Percentiles rank a stretch among this genome's conserved stretches.
Conservation (phyloP, 2,888 invertebrate species). For the Calliphora vomitoria region DNA sequence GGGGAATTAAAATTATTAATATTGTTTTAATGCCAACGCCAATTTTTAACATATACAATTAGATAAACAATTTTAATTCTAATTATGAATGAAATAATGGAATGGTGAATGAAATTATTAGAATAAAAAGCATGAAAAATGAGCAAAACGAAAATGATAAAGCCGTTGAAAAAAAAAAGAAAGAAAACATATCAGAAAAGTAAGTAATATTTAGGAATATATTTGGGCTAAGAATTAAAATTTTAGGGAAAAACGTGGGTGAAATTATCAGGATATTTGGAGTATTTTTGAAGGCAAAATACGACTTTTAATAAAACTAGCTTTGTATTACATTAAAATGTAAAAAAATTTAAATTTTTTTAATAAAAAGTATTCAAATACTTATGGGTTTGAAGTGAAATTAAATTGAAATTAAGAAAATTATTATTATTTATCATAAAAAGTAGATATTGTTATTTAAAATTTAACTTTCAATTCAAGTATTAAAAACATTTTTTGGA, state of each 20-base stretch:
- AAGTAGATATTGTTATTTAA: too few species aligned
- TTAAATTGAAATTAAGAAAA: too few species aligned
- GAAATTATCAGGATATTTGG: too few species aligned
- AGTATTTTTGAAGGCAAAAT: too few species aligned
- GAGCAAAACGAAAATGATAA: conserved; percentile 33
- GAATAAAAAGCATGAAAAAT: conserved; percentile 32
- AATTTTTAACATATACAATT: conserved; percentile 62
- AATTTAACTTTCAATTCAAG: too few species aligned
- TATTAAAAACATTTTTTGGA: too few species aligned
- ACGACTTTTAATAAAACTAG: too few species aligned
- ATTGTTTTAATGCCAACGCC: conserved; percentile 71
- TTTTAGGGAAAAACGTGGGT: not conserved
- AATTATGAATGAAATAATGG: conserved; percentile 47
- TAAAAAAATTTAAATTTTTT: too few species aligned
- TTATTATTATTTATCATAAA: too few species aligned
- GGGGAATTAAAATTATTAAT: conserved; percentile 42
- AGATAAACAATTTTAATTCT: conserved; percentile 44
- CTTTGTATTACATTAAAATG: too few species aligned
- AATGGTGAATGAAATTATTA: conserved; percentile 16
- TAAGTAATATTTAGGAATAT: not conserved
- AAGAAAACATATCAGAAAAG: conserved; percentile 46
- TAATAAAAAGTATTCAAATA: too few species aligned
- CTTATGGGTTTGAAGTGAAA: too few species aligned
- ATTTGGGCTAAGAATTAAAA: not conserved
- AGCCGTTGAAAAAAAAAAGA: conserved; percentile 27